A percentile compares a stretch with the other conserved stretches of the same genome.
Evolutionary conservation across 2,888 invertebrate species (phyloP).

Genomic region (Conops quadrifasciatus): DNA sequence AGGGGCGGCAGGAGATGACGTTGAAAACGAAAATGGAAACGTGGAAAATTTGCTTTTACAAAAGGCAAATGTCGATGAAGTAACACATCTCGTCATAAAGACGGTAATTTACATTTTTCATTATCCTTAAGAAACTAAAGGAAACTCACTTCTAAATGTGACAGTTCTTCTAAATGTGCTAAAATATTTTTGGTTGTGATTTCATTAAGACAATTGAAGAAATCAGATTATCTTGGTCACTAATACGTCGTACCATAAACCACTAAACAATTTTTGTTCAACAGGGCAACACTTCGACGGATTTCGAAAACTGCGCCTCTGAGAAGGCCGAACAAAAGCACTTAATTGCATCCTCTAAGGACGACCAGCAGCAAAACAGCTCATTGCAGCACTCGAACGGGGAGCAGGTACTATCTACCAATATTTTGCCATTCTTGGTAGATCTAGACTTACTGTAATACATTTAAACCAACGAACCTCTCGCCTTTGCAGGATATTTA

Average conservation of each 20-base stretch:
- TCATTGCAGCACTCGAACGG: conserved; percentile 63
- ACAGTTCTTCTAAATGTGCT: conserved; percentile 14
- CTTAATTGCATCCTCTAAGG: conserved; percentile 60
- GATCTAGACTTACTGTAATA: not conserved
- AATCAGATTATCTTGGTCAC: too few species aligned
- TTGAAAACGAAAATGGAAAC: conserved; percentile 39
- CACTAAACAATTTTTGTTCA: not conserved
- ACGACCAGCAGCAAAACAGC: conserved; percentile 62
- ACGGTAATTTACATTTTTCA: conserved; percentile 70
- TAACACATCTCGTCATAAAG: conserved; percentile 79
- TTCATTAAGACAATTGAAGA: too few species aligned
- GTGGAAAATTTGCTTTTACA: conserved; percentile 68
- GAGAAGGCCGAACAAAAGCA: conserved; percentile 64
- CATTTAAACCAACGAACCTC: conserved; percentile 8
- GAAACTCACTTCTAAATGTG: not conserved
- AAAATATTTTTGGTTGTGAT: conserved; percentile 19
- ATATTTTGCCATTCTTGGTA: too few species aligned
- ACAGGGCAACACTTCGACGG: conserved; percentile 62
- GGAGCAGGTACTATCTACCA: conserved; percentile 61
- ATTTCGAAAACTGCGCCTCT: conserved; percentile 61
- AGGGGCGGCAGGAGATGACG: conserved; percentile 48
- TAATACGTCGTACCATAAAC: too few species aligned
- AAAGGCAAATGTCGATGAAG: conserved; percentile 73
- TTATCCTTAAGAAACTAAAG: not conserved
- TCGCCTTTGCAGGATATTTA: conserved; percentile 58